A percentile compares a stretch with the other conserved stretches of the same genome.
These are phyloP conservation scores for Capromys pilorides DNA, from an alignment of 2,797 vertebrate genomes.

Conservation along the genomic window DNA sequence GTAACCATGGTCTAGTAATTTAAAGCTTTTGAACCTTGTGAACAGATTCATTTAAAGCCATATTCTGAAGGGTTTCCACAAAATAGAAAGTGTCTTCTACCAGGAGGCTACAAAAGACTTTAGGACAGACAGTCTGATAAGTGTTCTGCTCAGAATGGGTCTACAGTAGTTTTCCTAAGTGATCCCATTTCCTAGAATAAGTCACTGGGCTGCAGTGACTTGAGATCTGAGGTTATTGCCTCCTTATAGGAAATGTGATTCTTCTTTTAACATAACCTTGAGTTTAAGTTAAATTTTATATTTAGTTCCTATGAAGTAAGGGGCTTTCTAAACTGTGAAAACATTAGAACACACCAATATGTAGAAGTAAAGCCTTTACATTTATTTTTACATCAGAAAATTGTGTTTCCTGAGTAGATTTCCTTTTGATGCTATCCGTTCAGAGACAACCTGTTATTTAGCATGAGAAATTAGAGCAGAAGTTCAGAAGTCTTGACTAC, in stretches of 20 bases:
- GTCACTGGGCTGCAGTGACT: conserved; percentile 78
- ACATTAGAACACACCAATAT: conserved; percentile 82
- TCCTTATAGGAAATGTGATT: conserved; percentile 82
- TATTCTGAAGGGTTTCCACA: conserved; percentile 78
- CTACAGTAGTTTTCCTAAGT: conserved; percentile 74
- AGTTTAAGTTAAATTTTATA: conserved; percentile 68
- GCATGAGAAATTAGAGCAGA: not conserved
- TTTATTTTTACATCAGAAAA: conserved; percentile 82
- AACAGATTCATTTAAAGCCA: conserved; percentile 78
- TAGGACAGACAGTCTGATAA: conserved; percentile 73
- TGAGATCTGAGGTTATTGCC: conserved; percentile 78
- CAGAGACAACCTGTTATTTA: conserved; percentile 33
- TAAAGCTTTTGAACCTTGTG: conserved; percentile 79
- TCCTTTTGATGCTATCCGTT: conserved; percentile 82
- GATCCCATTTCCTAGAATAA: conserved; percentile 76
- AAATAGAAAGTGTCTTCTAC: conserved; percentile 82
- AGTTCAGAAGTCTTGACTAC: conserved; percentile 39
- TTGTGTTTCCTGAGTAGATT: conserved; percentile 79
- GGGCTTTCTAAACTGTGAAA: conserved; percentile 73
- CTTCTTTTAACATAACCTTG: conserved; percentile 84
- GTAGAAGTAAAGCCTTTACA: conserved; percentile 77
- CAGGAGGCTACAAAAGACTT: conserved; percentile 79
- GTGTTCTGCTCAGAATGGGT: conserved; percentile 74
- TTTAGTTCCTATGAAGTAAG: conserved; percentile 79
- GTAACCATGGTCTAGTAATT: conserved; percentile 78